These are phyloP conservation scores for Rhaphigaster nebulosa DNA, from an alignment of 2,888 invertebrate species.

Conservation along the genomic window DNA sequence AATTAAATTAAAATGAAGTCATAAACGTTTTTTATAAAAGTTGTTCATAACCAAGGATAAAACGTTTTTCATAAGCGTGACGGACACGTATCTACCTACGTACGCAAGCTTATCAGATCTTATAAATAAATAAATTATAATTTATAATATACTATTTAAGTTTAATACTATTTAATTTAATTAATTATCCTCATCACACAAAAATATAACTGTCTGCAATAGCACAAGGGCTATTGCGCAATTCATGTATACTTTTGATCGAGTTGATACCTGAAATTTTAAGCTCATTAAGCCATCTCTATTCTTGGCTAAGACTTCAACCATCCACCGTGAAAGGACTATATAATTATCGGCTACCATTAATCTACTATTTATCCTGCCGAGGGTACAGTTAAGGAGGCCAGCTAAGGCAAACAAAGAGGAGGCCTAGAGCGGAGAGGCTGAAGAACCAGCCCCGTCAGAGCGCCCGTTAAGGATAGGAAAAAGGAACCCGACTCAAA, in stretches of 20 bases:
- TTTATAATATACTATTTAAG: no score
- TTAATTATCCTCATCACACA: neutral
- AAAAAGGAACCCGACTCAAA: slow-evolving; percentile 39
- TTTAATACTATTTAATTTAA: neutral
- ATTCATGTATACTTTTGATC: neutral
- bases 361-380: slow-evolving; percentile 25
- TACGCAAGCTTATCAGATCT: no score
- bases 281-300: slow-evolving; percentile 7
- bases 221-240: neutral
- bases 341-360: slow-evolving; percentile 31
- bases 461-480: slow-evolving; percentile 16
- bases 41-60: no score
- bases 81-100: no score
- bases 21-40: no score
- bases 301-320: neutral
- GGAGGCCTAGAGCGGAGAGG: neutral
- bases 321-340: slow-evolving; percentile 10
- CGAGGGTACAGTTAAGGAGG: neutral
- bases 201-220: neutral
- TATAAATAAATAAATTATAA: no score
- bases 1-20: no score
- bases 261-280: neutral
- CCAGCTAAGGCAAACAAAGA: slow-evolving; percentile 28
- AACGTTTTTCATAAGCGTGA: no score
- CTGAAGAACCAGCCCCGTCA: neutral